phyloP scores from a whole-genome alignment of 1,140 invertebrate genomes.

The Trichonephila inaurata region DNA sequence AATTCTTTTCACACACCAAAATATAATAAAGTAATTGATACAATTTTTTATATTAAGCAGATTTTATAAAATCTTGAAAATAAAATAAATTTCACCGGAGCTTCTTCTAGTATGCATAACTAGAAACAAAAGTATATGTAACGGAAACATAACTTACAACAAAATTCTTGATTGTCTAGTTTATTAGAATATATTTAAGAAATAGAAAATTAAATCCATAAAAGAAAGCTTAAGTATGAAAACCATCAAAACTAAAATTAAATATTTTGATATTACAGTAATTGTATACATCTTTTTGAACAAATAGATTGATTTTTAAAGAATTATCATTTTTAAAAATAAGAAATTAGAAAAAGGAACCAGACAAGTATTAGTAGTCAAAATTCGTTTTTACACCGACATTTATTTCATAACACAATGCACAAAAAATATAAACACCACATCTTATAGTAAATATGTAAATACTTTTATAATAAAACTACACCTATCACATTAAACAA shows the following conservation, averaged over 20 bases:
- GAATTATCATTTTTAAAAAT: too few relatives aligned
- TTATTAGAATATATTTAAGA: background rate
- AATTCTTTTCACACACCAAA: background rate
- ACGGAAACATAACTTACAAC: too few relatives aligned
- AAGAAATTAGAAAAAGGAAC: too few relatives aligned
- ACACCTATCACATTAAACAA: conserved; percentile 11
- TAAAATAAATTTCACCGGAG: background rate
- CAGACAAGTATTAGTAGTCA: too few relatives aligned
- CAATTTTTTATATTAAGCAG: background rate
- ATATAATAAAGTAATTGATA: background rate
- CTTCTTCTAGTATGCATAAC: background rate
- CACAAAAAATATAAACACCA: background rate
- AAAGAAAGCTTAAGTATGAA: background rate
- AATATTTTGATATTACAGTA: background rate
- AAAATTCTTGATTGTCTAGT: conserved; percentile 19
- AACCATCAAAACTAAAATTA: background rate
- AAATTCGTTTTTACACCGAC: too few relatives aligned
- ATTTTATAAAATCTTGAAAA: too few relatives aligned
- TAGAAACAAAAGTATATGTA: background rate
- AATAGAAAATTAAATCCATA: background rate
- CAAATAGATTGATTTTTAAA: background rate
- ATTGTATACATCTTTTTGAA: background rate
- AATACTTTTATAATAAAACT: background rate
- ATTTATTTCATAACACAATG: background rate
- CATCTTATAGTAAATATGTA: background rate